These are phyloP conservation scores for Prinia subflava DNA, from an alignment of 2,113 vertebrate genomes.

Conservation along the genomic window DNA sequence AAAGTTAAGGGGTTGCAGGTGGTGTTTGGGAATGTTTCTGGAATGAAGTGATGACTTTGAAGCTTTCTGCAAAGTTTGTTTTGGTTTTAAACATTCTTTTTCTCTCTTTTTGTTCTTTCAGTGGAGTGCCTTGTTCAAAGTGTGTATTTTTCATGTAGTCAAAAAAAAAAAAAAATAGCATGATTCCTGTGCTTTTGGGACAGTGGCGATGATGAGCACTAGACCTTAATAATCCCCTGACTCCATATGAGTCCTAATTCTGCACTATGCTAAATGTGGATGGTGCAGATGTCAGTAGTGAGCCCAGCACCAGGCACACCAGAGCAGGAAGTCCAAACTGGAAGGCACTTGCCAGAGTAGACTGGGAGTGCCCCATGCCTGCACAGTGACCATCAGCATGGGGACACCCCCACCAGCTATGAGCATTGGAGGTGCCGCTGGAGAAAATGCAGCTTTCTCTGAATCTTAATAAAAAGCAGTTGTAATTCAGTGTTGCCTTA, in stretches of 20 bases:
- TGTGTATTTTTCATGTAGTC: background rate
- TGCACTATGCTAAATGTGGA: background rate
- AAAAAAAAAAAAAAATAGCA: background rate
- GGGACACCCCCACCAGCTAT: background rate
- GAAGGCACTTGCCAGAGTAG: background rate
- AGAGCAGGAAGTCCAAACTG: background rate
- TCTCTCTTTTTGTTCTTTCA: background rate
- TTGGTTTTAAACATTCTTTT: background rate
- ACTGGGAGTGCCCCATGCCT: background rate
- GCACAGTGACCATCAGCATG: background rate
- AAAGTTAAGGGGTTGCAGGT: slow-evolving; percentile 18
- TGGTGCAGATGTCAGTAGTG: fast-evolving
- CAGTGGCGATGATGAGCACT: background rate
- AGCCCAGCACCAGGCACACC: background rate
- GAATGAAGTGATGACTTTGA: slow-evolving; percentile 16
- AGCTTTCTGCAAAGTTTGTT: background rate
- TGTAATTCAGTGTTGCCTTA: background rate
- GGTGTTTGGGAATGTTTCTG: background rate
- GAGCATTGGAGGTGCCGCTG: background rate
- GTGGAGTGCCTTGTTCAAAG: background rate
- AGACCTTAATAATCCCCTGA: background rate
- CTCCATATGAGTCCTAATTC: background rate
- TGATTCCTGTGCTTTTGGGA: background rate
- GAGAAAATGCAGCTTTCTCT: background rate
- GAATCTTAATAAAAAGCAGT: background rate